Base-by-base conservation (phyloP, 2,797 vertebrate species). In the Semotilus atromaculatus region DNA sequence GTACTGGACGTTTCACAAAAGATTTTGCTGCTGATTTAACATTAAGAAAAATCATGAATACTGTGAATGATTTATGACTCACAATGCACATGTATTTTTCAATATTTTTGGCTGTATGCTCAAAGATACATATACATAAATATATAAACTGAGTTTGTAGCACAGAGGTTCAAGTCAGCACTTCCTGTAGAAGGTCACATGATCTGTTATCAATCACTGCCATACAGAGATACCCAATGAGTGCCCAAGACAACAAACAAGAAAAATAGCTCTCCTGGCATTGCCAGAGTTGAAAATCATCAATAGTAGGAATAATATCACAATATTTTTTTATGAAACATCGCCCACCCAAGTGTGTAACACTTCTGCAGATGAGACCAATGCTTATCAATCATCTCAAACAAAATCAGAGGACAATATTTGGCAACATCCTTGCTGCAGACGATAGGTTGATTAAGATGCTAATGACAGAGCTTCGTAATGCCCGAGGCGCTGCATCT, bases 371-470 rank as follows among this genome's bases (percentile, higher is more conserved):
- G 10, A 29, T 31, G 21, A 84, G 72, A 75, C 67, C 23, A 74
- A 9, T 9, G 14, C 23, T 55, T 55, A 74, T 75, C 71, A 74
- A 73, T 68, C 76, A 67, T 80, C 18, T 34, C n/a, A 53, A 55
- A 73, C 53, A 31, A 26, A 64, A 64, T 51, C 60, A 26, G 26
- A 36, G 55, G 38, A 60, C 68, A 82, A 78, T 45, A 67, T 67
- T 3, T 18, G 58, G 2, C 26, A 31, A 64, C 29, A 31, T 67
- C 38, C 73, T 72, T 73, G 58, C 73, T 73, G 58, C 73, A 64
- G 78, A 45, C 29, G 55, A 29, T 21, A 23, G 34, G 48, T 62
- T 82, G 29, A 88, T 81, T 88, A 83, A 71, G 84, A 83, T 85
- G 58, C 38, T 79, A 78, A 85, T 84, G 73, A 48, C 67, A 51